Base-by-base conservation (phyloP, 1,140 invertebrate genomes). In the Thaumatotibia leucotreta region DNA sequence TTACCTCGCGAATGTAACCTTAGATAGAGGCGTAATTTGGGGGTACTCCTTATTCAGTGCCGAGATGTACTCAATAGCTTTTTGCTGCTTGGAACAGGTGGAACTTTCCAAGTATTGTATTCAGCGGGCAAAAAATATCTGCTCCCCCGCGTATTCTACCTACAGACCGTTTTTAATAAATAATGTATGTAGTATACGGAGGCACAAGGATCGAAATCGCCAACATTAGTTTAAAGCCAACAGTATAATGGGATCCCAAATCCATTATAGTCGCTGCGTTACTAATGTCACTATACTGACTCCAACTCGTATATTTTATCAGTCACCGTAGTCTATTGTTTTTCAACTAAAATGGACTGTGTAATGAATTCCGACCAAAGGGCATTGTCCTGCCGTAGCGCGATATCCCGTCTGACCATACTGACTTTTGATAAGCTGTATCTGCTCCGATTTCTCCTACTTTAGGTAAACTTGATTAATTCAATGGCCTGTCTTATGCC, bases 241-340 rank as follows among this genome's bases (percentile, higher is more conserved):
- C n/a, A 10, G 2, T 32, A 1, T 1, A 32, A 32, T 35, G 10
- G 11, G 14, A 35, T 35, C 33, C 11, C 33, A n/a, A 35, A n/a
- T 35, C 39, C 39, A 45, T 20, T 45, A n/a, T 33, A 20, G 39
- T 45, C 20, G 39, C 6, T 20, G 17, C 6, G 14, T 45, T 45
- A 17, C 14, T 45, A 45, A 20, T 20, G 39, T 17, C 39, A 45
- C 39, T 8, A 45, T 11, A 8, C 39, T 8, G 39, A 20, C 39
- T 45, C 39, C 5, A 20, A 45, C 4, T 45, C 39, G 23, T 31
- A 27, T 58, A 65, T 73, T 69, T 80, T 79, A 82, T 82, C 75
- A 70, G 75, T 72, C 72, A 70, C 68, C 66, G 68, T 62, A 67
- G 32, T 65, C 63, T 74, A 84, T 82, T 84, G 80, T 82, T 80